A percentile compares a stretch with the other conserved stretches of the same genome.
These are phyloP conservation scores for Henicopernis longicauda DNA, from an alignment of 2,113 vertebrate genomes.

Conservation along the genomic window DNA sequence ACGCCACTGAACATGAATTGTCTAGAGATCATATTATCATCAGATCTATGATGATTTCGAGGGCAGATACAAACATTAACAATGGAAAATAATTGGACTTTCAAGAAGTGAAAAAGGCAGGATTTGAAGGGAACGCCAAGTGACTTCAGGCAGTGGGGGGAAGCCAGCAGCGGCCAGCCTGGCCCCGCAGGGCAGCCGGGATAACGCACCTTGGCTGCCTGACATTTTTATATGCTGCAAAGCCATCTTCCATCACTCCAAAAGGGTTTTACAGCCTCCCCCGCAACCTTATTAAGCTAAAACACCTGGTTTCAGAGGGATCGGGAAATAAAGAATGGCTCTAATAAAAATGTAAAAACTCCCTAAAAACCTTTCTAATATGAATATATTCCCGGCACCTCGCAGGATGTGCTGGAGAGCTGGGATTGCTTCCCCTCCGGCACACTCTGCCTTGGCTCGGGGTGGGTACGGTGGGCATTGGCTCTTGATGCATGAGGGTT, in stretches of 20 bases:
- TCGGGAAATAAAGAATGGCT: conserved; percentile 27
- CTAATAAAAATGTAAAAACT: conserved; percentile 31
- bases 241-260: neutral
- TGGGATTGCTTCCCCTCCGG: neutral
- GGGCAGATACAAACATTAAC: neutral
- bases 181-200: fast-evolving
- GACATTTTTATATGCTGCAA: neutral
- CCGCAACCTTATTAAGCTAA: conserved; percentile 39
- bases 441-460: fast-evolving
- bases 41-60: neutral
- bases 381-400: neutral
- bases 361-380: neutral
- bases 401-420: neutral
- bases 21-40: conserved; percentile 31
- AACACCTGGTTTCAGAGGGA: conserved; percentile 40
- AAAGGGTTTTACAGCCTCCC: conserved; percentile 39
- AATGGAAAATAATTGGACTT: neutral
- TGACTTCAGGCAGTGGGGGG: neutral
- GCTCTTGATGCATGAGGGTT: fast-evolving
- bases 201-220: neutral
- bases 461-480: fast-evolving
- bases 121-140: neutral
- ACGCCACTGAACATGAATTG: neutral
- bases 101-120: neutral
- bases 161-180: fast-evolving